phyloP scores from a whole-genome alignment of 2,113 vertebrate genomes.

The Sakesphorus luctuosus region DNA sequence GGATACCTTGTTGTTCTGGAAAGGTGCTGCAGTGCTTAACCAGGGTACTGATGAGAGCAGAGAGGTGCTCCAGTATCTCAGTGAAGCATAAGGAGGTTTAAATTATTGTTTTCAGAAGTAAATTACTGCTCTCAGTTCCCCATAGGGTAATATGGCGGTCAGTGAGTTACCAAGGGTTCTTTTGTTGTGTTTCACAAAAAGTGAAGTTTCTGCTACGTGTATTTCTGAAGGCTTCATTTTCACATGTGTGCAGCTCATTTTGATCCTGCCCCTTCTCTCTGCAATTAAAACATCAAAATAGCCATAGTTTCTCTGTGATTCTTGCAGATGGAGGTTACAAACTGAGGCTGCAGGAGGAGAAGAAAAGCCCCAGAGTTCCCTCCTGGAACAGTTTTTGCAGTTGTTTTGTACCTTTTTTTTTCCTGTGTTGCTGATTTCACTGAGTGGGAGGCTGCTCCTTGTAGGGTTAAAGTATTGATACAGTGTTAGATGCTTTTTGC shows the following conservation, averaged over 20 bases:
- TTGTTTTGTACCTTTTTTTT: background rate
- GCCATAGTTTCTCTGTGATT: fast-evolving
- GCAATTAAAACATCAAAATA: background rate
- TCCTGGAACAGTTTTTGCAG: background rate
- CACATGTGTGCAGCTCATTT: background rate
- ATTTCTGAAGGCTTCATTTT: background rate
- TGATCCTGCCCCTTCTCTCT: background rate
- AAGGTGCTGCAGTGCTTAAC: background rate
- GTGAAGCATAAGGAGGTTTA: background rate
- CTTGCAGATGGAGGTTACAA: background rate
- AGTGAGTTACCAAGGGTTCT: background rate
- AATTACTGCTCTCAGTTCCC: background rate
- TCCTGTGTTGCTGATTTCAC: background rate
- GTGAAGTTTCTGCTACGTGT: fast-evolving
- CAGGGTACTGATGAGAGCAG: background rate
- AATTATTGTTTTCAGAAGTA: background rate
- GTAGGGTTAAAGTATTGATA: background rate
- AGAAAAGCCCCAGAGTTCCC: background rate
- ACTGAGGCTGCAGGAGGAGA: background rate
- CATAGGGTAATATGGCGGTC: background rate
- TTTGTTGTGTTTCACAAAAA: background rate
- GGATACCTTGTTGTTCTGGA: background rate
- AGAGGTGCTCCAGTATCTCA: background rate
- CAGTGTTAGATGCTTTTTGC: background rate
- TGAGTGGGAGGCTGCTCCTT: background rate